Percentiles rank a stretch among this genome's conserved stretches.
Evolutionary conservation across 2,888 invertebrate species (phyloP).

Genomic region (Carterocephalus palaemon): DNA sequence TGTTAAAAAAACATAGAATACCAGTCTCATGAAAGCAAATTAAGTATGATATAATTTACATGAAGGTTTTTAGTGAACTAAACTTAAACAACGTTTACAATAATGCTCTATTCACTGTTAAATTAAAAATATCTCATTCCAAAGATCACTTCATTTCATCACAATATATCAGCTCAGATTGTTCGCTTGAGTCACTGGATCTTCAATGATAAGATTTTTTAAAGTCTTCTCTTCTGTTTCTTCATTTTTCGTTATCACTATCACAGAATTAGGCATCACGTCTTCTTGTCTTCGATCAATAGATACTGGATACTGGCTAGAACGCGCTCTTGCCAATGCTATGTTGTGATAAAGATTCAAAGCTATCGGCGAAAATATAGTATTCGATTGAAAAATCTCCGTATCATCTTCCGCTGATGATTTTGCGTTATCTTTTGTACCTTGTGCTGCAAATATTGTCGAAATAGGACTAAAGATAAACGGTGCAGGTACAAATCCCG

Average conservation of each 20-base stretch:
- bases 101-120: too few species aligned
- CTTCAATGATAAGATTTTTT: slow-evolving; percentile 2
- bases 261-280: slow-evolving; percentile 12
- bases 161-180: neutral
- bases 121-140: too few species aligned
- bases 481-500: slow-evolving; percentile 46
- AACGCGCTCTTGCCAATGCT: slow-evolving; percentile 60
- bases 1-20: too few species aligned
- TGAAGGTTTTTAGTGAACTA: too few species aligned
- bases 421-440: slow-evolving; percentile 35
- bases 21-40: too few species aligned
- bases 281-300: slow-evolving; percentile 45
- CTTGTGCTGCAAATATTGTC: slow-evolving; percentile 38
- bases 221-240: slow-evolving; percentile 1
- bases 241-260: slow-evolving; percentile 18
- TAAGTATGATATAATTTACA: too few species aligned
- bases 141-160: too few species aligned
- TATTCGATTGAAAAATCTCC: slow-evolving; percentile 41
- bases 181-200: neutral
- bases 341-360: slow-evolving; percentile 58
- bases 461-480: slow-evolving; percentile 52
- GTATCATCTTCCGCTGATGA: slow-evolving; percentile 37
- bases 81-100: too few species aligned
- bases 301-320: slow-evolving; percentile 54
- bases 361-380: slow-evolving; percentile 54